A percentile compares a stretch with the other conserved stretches of the same genome.
These are phyloP conservation scores for Ataeniobius toweri DNA, from an alignment of 2,797 vertebrate genomes.

Conservation along the genomic window DNA sequence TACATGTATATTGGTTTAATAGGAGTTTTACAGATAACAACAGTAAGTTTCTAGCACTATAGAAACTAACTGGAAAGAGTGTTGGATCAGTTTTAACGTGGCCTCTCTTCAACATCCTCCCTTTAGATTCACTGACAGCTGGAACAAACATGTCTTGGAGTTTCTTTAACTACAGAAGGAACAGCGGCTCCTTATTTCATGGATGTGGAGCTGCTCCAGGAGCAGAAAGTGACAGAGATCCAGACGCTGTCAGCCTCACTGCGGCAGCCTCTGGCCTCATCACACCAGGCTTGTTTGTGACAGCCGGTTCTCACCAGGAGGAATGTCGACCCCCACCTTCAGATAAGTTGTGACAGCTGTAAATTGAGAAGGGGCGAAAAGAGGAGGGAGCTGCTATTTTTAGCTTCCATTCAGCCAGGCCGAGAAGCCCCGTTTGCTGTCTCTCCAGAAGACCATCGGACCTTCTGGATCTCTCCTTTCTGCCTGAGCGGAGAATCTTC, in stretches of 20 bases:
- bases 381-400: conserved; percentile 72
- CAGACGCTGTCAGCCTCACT: conserved; percentile 6
- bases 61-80: neutral
- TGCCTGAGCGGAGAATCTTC: conserved; percentile 62
- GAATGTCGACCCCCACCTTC: conserved; percentile 40
- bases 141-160: neutral
- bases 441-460: conserved; percentile 13
- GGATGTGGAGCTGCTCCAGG: conserved; percentile 10
- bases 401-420: conserved; percentile 68
- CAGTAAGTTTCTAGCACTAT: neutral
- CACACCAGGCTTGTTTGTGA: conserved; percentile 30
- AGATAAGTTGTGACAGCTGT: conserved; percentile 82
- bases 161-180: neutral
- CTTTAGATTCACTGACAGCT: neutral
- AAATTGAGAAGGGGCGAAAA: conserved; percentile 30
- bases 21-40: no score
- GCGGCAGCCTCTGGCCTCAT: conserved; percentile 1
- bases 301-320: conserved; percentile 41
- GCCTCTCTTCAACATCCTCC: neutral
- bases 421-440: neutral
- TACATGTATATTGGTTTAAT: no score
- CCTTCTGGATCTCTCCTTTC: conserved; percentile 56
- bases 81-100: neutral
- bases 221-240: conserved; percentile 14
- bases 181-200: no score